Percentiles rank a stretch among this genome's conserved stretches.
Conservation (phyloP, 2,113 vertebrate species). For the Nematolebias whitei region DNA sequence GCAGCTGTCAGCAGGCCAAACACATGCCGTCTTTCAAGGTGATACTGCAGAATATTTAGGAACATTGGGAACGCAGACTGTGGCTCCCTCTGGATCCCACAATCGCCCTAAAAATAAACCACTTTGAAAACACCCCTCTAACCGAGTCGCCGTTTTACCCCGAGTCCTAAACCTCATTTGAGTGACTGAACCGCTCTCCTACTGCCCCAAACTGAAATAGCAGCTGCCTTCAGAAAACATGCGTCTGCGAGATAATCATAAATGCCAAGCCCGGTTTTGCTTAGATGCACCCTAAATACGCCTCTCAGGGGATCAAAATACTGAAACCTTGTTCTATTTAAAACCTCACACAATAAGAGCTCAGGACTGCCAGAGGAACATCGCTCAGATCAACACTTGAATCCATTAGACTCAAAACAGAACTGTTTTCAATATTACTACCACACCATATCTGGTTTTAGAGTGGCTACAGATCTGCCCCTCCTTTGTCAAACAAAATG, state of each 20-base stretch:
- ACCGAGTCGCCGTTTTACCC: constrained; percentile 11
- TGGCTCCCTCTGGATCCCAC: constrained; percentile 16
- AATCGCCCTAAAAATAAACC: constrained; percentile 46
- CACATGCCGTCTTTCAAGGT: constrained; percentile 41
- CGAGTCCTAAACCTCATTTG: background rate
- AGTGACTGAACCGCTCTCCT: constrained; percentile 12
- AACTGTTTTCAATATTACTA: too few species aligned
- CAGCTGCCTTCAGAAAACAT: constrained; percentile 35
- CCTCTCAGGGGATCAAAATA: constrained; percentile 30
- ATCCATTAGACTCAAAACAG: background rate
- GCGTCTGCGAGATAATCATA: constrained; percentile 31
- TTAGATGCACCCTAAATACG: constrained; percentile 22
- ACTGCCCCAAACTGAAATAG: constrained; percentile 30
- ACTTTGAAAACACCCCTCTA: constrained; percentile 14
- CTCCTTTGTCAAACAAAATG: background rate
- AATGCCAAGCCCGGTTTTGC: constrained; percentile 39
- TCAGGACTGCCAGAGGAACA: background rate
- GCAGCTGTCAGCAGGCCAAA: constrained; percentile 48
- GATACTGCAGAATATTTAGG: constrained; percentile 24
- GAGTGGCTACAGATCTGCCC: background rate
- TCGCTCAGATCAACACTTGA: background rate
- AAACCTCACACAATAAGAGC: constrained; percentile 28
- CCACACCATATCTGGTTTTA: too few species aligned
- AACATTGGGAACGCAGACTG: constrained; percentile 33
- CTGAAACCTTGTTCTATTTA: constrained; percentile 33